Conservation (phyloP, 2,113 vertebrate genomes). For the Cynoglossus semilaevis region DNA sequence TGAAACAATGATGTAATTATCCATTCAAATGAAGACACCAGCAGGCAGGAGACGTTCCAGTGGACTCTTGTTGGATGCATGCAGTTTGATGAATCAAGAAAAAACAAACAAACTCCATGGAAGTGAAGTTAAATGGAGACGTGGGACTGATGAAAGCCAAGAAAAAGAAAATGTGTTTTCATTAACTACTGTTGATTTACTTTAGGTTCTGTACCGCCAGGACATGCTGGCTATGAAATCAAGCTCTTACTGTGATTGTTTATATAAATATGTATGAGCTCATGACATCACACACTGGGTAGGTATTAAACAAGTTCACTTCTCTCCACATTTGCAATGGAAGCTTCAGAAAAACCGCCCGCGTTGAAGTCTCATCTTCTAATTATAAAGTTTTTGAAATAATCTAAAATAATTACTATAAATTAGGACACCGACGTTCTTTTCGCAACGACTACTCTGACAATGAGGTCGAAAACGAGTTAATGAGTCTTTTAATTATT, state of each 20-base stretch:
- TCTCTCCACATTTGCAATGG: conserved; percentile 1
- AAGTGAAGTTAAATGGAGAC: conserved; percentile 6
- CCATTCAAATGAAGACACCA: conserved; percentile 74
- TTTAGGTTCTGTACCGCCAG: conserved; percentile 26
- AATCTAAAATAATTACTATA: too few species aligned
- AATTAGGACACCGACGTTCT: too few species aligned
- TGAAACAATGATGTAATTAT: conserved; percentile 72
- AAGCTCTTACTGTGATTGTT: conserved; percentile 55
- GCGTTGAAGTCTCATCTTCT: too few species aligned
- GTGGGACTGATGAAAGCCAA: background rate
- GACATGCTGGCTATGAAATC: conserved; percentile 37
- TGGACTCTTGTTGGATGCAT: conserved; percentile 32
- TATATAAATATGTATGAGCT: conserved; percentile 45
- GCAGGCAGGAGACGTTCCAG: conserved; percentile 53
- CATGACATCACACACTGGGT: conserved; percentile 25
- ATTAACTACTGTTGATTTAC: conserved; percentile 49
- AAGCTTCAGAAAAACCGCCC: background rate
- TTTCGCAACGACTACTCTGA: too few species aligned
- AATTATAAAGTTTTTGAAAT: too few species aligned
- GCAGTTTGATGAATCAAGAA: conserved; percentile 30
- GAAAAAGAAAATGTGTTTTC: conserved; percentile 17
- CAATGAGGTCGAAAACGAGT: too few species aligned
- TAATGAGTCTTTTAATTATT: too few species aligned
- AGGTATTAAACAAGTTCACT: conserved; percentile 38
- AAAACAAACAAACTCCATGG: background rate